phyloP scores from a whole-genome alignment of 2,888 invertebrate genomes.

The Amitus sp. region DNA sequence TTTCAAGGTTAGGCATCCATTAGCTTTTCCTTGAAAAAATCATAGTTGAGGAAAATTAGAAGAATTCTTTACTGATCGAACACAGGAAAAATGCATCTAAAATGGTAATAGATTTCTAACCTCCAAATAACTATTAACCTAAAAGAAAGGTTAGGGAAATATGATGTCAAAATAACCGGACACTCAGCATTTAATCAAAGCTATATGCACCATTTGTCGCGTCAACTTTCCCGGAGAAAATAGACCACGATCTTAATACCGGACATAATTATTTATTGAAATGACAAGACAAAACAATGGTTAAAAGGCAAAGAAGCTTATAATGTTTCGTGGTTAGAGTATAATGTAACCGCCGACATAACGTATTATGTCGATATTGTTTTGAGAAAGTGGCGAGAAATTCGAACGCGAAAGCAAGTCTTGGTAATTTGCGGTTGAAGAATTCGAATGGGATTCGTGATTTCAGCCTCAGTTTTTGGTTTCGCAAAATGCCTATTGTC shows the following conservation, averaged over 20 bases:
- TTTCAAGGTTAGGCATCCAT: no score
- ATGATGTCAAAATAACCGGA: no score
- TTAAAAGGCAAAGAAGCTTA: background rate
- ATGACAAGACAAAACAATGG: no score
- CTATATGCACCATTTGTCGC: constrained; percentile 26
- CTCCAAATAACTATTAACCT: no score
- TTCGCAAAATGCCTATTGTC: background rate
- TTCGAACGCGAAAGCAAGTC: background rate
- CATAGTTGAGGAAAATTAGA: no score
- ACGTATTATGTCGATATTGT: constrained; percentile 18
- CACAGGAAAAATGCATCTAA: no score
- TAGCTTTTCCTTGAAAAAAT: no score
- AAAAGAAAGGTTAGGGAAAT: no score
- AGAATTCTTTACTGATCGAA: no score
- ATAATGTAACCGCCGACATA: background rate
- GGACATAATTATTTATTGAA: constrained; percentile 1
- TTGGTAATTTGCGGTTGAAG: background rate
- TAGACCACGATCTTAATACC: constrained; percentile 3
- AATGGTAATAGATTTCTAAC: no score
- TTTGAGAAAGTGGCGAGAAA: constrained; percentile 2
- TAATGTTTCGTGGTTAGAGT: background rate
- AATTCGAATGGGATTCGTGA: no score
- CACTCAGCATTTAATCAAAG: constrained; percentile 28
- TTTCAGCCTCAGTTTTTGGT: no score
- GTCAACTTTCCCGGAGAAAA: constrained; percentile 27